Evolutionary conservation across 1,140 invertebrate genomes (phyloP), one percentile per base, ranked within the genome.

Genomic region (silkworm (Bombyx mori)): DNA sequence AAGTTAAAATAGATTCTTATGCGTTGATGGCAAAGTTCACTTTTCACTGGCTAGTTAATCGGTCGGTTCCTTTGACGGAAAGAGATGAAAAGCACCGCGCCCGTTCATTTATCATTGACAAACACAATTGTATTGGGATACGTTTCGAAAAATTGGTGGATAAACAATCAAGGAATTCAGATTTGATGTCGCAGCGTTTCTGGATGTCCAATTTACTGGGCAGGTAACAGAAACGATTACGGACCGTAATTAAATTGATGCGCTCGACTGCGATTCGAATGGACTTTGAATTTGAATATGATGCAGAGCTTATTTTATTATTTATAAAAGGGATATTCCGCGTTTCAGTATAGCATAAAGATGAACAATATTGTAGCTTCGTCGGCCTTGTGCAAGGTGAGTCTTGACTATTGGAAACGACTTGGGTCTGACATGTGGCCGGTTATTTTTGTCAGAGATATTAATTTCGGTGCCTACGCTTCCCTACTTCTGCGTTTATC

Each of bases 121-220:
- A 83, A 84, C 69, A 83, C 82, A 85, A 87, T 86, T 79, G 82
- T 87, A 84, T 82, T 75, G 75, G 75, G 75, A 81, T 79, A 77
- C 65, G 71, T 69, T 60, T 75, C 75, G 65, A 77, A 75, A 75
- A 79, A 80, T 82, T 77, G 75, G 70, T 76, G 71, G 71, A 82
- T 79, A 87, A 85, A 87, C 80, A 85, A 78, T 79, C 73, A 72
- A 56, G 56, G 68, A 66, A 73, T 73, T 71, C 66, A 73, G 61
- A 76, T 66, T 77, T 73, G 54, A 49, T 56, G 43, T 22, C 46
- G 42, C 49, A 56, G n/a, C 53, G 22, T 43, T 54, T 51, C 26
- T 8, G 18, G 7, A 18, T 12, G 45, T 42, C 12, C 46, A 22
- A 18, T 51, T 26, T 54, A 54, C 53, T 44, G 48, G 45, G 26